Evolutionary conservation across 2,113 vertebrate genomes (phyloP), one percentile per base, ranked within the genome.

Genomic region (Phalacrocorax pelagicus): DNA sequence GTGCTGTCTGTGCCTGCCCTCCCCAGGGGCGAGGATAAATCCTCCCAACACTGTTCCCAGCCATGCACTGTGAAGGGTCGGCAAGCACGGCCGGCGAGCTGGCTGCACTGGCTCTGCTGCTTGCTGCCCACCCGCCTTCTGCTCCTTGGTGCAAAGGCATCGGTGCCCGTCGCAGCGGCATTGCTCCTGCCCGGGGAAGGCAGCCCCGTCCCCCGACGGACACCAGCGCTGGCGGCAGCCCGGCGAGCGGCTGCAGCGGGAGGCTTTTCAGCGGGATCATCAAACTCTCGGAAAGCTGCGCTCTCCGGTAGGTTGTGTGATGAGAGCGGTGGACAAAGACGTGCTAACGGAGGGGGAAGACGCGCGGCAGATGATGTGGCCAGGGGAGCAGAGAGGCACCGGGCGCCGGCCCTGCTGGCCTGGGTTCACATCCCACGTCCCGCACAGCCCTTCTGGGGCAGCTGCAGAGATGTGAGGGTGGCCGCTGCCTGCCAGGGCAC

Each of bases 281-380:
- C 52, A 17, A 44, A 6, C 59, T 40, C 72, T 32, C 0, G 6
- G 58, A 42, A 83, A 47, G 34, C 34, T 30, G 67, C 1, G 20
- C 36, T 57, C 73, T 26, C 34, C 4, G 1, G 20, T 5, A 6
- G n/a, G 19, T 5, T 30, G 44, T 21, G 23, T 40, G 36, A 8
- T 36, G 38, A 20, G 91, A 65, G 72, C 47, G 3, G 12, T 24
- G 13, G 65, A 6, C 1, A 8, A 55, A 36, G 47, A 22, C 0
- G n/a, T 24, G 32, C 23, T 42, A 46, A 23, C 0, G 14, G 54
- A 73, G n/a, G 30, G 18, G 26, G 44, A 67, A 54, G 52, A 4
- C 19, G 12, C 1, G 0, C 0, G 3, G 54, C 46, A 55, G 46
- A 46, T 2, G 11, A 12, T 14, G 55, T 0, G 7, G 54, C 26